Conservation (phyloP, 2,797 vertebrate species). For the Crenichthys baileyi region DNA sequence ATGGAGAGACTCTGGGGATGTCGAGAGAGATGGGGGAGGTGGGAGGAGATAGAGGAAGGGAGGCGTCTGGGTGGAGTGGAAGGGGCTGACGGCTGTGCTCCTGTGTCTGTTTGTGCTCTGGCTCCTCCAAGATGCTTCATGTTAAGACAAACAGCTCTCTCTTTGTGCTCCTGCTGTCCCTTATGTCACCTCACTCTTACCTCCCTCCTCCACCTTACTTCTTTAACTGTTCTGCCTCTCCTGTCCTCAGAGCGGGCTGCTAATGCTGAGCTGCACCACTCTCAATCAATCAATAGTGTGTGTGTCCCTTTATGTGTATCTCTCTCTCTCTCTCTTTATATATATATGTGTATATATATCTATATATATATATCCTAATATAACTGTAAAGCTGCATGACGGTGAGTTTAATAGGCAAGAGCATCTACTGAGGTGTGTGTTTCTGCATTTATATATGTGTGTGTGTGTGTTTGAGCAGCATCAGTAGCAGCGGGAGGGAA, state of each 20-base stretch:
- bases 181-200: constrained; percentile 15
- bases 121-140: constrained; percentile 62
- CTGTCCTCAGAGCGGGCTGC: constrained; percentile 20
- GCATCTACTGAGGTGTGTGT: constrained; percentile 31
- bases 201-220: constrained; percentile 16
- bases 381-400: constrained; percentile 1
- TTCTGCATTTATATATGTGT: constrained; percentile 35
- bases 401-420: constrained; percentile 29
- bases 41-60: constrained; percentile 23
- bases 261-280: constrained; percentile 52
- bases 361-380: too few relatives aligned
- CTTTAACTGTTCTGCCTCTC: constrained; percentile 60
- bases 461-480: constrained; percentile 36
- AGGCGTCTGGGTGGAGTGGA: constrained; percentile 28
- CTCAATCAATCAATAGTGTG: constrained; percentile 55
- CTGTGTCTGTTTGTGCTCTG: constrained; percentile 53
- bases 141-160: constrained; percentile 65
- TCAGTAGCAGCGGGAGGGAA: constrained; percentile 51
- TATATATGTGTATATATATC: too few relatives aligned
- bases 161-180: constrained; percentile 40
- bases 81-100: constrained; percentile 48
- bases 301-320: constrained; percentile 4
- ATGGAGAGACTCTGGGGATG: constrained; percentile 68
- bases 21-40: constrained; percentile 7
- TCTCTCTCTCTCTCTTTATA: constrained; percentile 2